A percentile compares a stretch with the other conserved stretches of the same genome.
Evolutionary conservation across 53 echinoderm and acorn worm genomes (phyloP).

Genomic region (Henricia sp.): DNA sequence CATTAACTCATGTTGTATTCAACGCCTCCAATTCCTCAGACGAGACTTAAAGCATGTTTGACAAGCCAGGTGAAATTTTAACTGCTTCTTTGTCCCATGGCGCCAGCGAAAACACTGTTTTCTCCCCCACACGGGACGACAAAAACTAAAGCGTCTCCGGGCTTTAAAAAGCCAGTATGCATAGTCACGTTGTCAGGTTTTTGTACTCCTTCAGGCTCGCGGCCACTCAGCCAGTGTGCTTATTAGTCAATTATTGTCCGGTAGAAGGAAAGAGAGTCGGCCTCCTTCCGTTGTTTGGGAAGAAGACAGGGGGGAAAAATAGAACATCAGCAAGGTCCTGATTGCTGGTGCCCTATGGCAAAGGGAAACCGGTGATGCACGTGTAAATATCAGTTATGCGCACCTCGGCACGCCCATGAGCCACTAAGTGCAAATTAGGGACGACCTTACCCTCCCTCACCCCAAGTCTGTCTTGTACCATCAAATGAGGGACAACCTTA

Average conservation of each 20-base stretch:
- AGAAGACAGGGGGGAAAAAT: background rate
- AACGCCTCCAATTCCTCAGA: conserved; percentile 7
- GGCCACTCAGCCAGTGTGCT: conserved; percentile 1
- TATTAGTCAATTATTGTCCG: conserved; percentile 49
- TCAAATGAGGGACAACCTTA: too few species aligned
- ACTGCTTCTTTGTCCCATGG: background rate
- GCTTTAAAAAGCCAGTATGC: conserved; percentile 37
- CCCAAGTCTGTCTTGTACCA: background rate
- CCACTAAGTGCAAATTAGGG: conserved; percentile 14
- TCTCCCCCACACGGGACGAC: background rate
- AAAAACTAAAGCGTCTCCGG: background rate
- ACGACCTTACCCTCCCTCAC: background rate
- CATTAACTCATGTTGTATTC: conserved; percentile 10
- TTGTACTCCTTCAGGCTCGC: background rate
- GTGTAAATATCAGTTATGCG: conserved; percentile 12
- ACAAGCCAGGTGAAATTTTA: conserved; percentile 9
- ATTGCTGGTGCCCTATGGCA: conserved; percentile 37
- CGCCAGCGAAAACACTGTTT: background rate
- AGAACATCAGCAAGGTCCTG: background rate
- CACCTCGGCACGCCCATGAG: background rate
- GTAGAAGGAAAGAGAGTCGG: conserved; percentile 6
- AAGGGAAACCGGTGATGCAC: conserved; percentile 30
- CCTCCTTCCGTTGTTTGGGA: conserved; percentile 26
- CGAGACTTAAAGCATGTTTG: conserved; percentile 27
- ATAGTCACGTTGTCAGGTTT: conserved; percentile 23